These are phyloP conservation scores for Halictus rubicundus DNA, from an alignment of 1,140 invertebrate species.

Conservation along the genomic window DNA sequence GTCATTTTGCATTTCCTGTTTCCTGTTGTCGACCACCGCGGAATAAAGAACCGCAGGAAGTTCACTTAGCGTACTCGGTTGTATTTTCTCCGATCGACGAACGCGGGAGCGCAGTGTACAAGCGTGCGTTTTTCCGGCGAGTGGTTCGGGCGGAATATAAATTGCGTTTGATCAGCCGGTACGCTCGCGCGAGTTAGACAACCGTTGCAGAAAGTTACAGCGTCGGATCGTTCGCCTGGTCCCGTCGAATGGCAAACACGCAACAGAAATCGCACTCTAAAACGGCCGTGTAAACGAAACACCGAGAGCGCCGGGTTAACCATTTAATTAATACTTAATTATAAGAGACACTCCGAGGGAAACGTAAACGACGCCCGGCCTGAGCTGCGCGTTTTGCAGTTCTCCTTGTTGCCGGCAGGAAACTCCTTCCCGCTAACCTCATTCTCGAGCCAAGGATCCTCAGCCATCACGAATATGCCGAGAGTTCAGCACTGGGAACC, in stretches of 20 bases:
- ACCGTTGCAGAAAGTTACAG: not conserved
- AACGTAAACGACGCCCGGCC: not conserved
- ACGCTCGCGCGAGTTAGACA: too few relatives aligned
- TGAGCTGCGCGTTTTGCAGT: slow-evolving; percentile 11
- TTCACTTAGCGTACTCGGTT: too few relatives aligned
- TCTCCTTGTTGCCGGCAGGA: not conserved
- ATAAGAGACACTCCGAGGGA: slow-evolving; percentile 8
- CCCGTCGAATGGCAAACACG: not conserved
- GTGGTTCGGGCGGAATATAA: too few relatives aligned
- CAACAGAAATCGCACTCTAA: not conserved
- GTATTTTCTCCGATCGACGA: too few relatives aligned
- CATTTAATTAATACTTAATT: slow-evolving; percentile 26
- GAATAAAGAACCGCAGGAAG: too few relatives aligned
- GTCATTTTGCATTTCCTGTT: too few relatives aligned
- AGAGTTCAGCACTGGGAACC: not conserved
- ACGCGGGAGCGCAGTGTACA: too few relatives aligned
- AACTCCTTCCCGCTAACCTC: slow-evolving; percentile 23
- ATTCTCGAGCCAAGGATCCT: slow-evolving; percentile 4
- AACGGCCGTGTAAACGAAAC: not conserved
- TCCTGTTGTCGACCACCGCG: too few relatives aligned
- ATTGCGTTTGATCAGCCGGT: too few relatives aligned
- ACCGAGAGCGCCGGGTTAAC: not conserved
- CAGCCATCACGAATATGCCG: slow-evolving; percentile 23
- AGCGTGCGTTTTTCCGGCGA: too few relatives aligned
- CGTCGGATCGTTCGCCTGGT: too few relatives aligned